Percentiles rank a stretch among this genome's conserved stretches.
Evolutionary conservation across 2,888 invertebrate genomes (phyloP).

Genomic region (Drosophila hamatofila): DNA sequence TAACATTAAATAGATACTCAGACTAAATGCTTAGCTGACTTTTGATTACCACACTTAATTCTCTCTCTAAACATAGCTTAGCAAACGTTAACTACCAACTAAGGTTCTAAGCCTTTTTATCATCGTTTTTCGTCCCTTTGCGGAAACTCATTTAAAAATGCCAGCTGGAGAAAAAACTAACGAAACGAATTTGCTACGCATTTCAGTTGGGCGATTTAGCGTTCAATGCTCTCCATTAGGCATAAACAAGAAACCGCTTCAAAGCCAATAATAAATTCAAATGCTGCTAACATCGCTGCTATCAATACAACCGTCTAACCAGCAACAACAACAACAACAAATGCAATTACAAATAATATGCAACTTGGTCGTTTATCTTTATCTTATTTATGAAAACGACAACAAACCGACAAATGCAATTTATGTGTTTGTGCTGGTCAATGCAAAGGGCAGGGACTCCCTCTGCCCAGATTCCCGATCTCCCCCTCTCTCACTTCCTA

Average conservation of each 20-base stretch:
- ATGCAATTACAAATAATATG: slow-evolving; percentile 85
- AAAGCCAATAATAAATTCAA: slow-evolving; percentile 75
- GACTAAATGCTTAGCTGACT: not conserved
- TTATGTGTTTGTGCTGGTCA: slow-evolving; percentile 82
- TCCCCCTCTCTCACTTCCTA: not conserved
- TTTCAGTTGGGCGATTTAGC: slow-evolving; percentile 56
- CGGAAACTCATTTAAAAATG: slow-evolving; percentile 57
- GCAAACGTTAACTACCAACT: not conserved
- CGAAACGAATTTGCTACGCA: slow-evolving; percentile 51
- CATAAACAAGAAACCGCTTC: slow-evolving; percentile 62
- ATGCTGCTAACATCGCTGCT: slow-evolving; percentile 73
- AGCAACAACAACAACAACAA: slow-evolving; percentile 63
- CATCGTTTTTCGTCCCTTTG: slow-evolving; percentile 19
- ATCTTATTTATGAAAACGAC: slow-evolving; percentile 84
- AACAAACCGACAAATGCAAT: slow-evolving; percentile 84
- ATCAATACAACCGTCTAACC: slow-evolving; percentile 68
- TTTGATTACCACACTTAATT: slow-evolving; percentile 4
- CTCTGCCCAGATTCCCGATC: slow-evolving; percentile 1
- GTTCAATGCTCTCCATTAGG: slow-evolving; percentile 66
- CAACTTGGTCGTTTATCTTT: slow-evolving; percentile 84
- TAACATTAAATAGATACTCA: not conserved
- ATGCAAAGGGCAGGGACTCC: slow-evolving; percentile 66
- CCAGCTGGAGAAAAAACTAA: slow-evolving; percentile 26
- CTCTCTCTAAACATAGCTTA: not conserved
- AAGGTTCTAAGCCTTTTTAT: not conserved